Conservation (phyloP, 2,113 vertebrate species). For the Pagrus major region DNA sequence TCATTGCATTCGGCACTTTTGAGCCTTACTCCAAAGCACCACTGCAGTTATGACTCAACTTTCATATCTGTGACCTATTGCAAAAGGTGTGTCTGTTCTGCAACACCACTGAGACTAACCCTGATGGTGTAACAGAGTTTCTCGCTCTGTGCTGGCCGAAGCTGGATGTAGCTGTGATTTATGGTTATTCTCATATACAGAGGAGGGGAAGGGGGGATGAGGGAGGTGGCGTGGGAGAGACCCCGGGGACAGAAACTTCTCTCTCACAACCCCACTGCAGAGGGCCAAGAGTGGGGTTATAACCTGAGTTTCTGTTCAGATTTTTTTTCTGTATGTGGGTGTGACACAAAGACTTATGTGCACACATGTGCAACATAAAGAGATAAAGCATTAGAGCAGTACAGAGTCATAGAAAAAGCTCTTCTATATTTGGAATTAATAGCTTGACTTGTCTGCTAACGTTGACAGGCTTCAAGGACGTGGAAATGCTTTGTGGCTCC, state of each 20-base stretch:
- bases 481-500: slow-evolving; percentile 2
- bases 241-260: slow-evolving; percentile 48
- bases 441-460: slow-evolving; percentile 13
- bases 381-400: background rate
- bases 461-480: background rate
- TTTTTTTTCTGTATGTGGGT: slow-evolving; percentile 4
- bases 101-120: background rate
- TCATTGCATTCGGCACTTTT: slow-evolving; percentile 50
- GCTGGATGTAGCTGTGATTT: slow-evolving; percentile 56
- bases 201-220: slow-evolving; percentile 20
- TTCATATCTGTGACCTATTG: slow-evolving; percentile 24
- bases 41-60: slow-evolving; percentile 42
- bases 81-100: slow-evolving; percentile 41
- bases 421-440: background rate
- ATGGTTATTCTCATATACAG: slow-evolving; percentile 53
- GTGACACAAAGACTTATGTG: slow-evolving; percentile 8
- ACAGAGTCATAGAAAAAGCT: slow-evolving; percentile 2
- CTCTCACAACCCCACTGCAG: slow-evolving; percentile 66
- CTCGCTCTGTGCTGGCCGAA: background rate
- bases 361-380: background rate
- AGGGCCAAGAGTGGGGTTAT: slow-evolving; percentile 57
- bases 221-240: slow-evolving; percentile 63
- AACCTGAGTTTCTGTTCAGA: slow-evolving; percentile 47
- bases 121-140: background rate
- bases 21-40: slow-evolving; percentile 24